Evolutionary conservation across 2,888 invertebrate genomes (phyloP).

Genomic region (Sinodicranocentrus sp.): DNA sequence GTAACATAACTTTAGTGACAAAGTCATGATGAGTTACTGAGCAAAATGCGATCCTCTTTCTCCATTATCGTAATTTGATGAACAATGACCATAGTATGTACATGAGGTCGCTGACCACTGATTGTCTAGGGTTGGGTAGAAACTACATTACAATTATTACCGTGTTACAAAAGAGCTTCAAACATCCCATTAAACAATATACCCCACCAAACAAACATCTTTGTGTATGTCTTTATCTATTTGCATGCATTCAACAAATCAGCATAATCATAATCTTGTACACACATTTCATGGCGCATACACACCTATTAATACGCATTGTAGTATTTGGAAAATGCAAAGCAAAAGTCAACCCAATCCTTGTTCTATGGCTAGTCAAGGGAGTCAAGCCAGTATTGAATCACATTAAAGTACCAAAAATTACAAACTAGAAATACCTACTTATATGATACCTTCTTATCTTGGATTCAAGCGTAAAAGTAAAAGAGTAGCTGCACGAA

Average conservation of each 20-base stretch:
- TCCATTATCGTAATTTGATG: too few relatives aligned
- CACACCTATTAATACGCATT: background rate
- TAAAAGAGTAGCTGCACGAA: too few relatives aligned
- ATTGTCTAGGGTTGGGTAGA: conserved; percentile 38
- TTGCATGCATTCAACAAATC: background rate
- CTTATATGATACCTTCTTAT: background rate
- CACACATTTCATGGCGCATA: background rate
- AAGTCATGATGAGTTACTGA: background rate
- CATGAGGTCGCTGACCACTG: conserved; percentile 43
- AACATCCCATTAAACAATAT: background rate
- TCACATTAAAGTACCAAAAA: background rate
- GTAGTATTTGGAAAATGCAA: background rate
- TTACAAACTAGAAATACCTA: background rate
- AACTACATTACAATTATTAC: conserved; percentile 9
- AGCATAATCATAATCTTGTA: background rate
- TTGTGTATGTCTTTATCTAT: background rate
- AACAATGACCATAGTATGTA: background rate
- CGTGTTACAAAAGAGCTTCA: background rate
- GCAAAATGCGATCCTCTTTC: conserved; percentile 13
- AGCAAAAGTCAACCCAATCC: background rate
- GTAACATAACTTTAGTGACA: too few relatives aligned
- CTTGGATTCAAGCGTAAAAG: background rate
- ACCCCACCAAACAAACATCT: conserved; percentile 7
- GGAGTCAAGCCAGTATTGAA: too few relatives aligned
- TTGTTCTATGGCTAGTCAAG: background rate